Evolutionary conservation across 1,140 invertebrate genomes (phyloP).

Genomic region (Aradophagus sp.): DNA sequence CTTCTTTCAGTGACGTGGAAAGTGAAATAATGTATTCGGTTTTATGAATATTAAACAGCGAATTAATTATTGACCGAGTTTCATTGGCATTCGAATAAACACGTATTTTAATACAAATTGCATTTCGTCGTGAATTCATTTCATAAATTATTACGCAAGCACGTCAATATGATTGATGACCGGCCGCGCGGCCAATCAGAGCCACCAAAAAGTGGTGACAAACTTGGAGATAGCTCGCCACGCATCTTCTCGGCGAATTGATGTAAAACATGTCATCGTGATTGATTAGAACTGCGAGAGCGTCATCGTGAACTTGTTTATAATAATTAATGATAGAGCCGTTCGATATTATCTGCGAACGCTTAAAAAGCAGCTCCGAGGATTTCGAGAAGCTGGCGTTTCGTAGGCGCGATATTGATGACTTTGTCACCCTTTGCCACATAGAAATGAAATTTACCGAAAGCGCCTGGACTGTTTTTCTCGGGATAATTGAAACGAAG

Average conservation of each 20-base stretch:
- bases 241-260: slow-evolving; percentile 31
- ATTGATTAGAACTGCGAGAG: slow-evolving; percentile 42
- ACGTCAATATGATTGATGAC: slow-evolving; percentile 51
- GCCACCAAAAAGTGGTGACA: slow-evolving; percentile 40
- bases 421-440: slow-evolving; percentile 8
- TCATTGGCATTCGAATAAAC: slow-evolving; percentile 18
- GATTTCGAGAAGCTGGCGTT: slow-evolving; percentile 10
- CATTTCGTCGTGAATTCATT: slow-evolving; percentile 35
- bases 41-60: slow-evolving; percentile 31
- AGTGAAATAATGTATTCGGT: slow-evolving; percentile 7
- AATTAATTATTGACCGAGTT: slow-evolving; percentile 39
- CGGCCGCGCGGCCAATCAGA: slow-evolving; percentile 28
- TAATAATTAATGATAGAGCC: slow-evolving; percentile 48
- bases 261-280: slow-evolving; percentile 37
- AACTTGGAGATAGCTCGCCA: slow-evolving; percentile 50
- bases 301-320: slow-evolving; percentile 43
- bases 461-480: too few species aligned
- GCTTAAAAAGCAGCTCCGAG: slow-evolving; percentile 15
- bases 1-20: slow-evolving; percentile 11
- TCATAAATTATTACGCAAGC: slow-evolving; percentile 35
- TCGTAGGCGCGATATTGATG: slow-evolving; percentile 6
- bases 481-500: neutral
- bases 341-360: slow-evolving; percentile 20
- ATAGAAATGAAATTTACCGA: slow-evolving; percentile 13
- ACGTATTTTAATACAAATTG: slow-evolving; percentile 28